These are phyloP conservation scores for Leptopilina syphax DNA, from an alignment of 2,888 invertebrate species.

Conservation along the genomic window DNA sequence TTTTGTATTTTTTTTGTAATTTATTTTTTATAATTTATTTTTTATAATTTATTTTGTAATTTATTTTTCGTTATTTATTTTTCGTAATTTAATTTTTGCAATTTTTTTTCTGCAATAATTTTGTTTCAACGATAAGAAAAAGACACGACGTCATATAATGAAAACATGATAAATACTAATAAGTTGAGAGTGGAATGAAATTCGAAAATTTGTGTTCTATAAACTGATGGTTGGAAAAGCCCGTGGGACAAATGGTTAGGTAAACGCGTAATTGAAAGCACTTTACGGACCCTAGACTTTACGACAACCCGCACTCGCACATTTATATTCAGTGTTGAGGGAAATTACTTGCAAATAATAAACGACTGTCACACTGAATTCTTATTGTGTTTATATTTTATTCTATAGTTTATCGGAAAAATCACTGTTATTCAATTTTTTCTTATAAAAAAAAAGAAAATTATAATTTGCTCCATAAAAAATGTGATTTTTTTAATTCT, in stretches of 20 bases:
- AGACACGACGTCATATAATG: background rate
- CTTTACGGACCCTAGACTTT: slow-evolving; percentile 69
- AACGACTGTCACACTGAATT: slow-evolving; percentile 56
- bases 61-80: too few relatives aligned
- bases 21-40: too few relatives aligned
- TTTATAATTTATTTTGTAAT: too few relatives aligned
- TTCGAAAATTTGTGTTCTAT: slow-evolving; percentile 67
- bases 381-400: background rate
- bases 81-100: too few relatives aligned
- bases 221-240: slow-evolving; percentile 65
- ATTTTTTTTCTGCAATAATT: too few relatives aligned
- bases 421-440: background rate
- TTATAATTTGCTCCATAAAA: too few relatives aligned
- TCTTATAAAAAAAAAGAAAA: too few relatives aligned
- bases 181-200: slow-evolving; percentile 62
- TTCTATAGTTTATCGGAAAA: background rate
- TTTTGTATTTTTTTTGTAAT: too few relatives aligned
- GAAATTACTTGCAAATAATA: slow-evolving; percentile 74
- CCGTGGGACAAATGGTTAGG: slow-evolving; percentile 64
- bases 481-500: too few relatives aligned
- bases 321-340: slow-evolving; percentile 72
- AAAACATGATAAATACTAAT: slow-evolving; percentile 14
- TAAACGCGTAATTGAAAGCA: slow-evolving; percentile 73
- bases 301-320: slow-evolving; percentile 62
- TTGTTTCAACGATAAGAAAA: too few relatives aligned